Conservation (phyloP, 2,113 vertebrate species). For the Leucosticte australis region DNA sequence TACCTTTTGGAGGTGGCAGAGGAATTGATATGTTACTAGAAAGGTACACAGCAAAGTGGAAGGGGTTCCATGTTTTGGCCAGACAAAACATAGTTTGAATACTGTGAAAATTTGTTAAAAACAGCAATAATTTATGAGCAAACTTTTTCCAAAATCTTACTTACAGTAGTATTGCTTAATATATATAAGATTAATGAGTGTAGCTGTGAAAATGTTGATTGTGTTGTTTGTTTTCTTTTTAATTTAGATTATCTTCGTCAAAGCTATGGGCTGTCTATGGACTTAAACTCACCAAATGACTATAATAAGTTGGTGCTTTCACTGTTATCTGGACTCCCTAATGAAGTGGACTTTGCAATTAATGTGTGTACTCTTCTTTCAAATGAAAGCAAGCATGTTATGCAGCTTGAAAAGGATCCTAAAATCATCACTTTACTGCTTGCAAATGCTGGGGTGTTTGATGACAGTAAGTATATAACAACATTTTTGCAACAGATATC, state of each 20-base stretch:
- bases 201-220: not conserved
- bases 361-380: conserved; percentile 98
- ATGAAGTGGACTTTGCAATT: conserved; percentile 99
- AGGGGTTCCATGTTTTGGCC: not conserved
- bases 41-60: not conserved
- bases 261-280: conserved; percentile 96
- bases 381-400: conserved; percentile 98
- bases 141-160: not conserved
- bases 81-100: not conserved
- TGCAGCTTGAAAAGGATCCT: conserved; percentile 99
- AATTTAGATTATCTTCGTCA: conserved; percentile 96
- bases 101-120: not conserved
- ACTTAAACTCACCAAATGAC: conserved; percentile 94
- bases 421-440: conserved; percentile 97
- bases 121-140: not conserved
- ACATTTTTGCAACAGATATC: not conserved
- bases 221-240: not conserved
- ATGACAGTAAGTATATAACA: conserved; percentile 86
- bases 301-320: conserved; percentile 99
- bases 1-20: not conserved
- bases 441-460: conserved; percentile 96
- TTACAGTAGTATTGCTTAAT: not conserved
- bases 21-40: not conserved
- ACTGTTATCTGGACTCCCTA: conserved; percentile 96
- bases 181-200: not conserved